Evolutionary conservation across 1,140 invertebrate genomes (phyloP), one percentile per base, ranked within the genome.

Genomic region (Pseudachorutes palmiensis): DNA sequence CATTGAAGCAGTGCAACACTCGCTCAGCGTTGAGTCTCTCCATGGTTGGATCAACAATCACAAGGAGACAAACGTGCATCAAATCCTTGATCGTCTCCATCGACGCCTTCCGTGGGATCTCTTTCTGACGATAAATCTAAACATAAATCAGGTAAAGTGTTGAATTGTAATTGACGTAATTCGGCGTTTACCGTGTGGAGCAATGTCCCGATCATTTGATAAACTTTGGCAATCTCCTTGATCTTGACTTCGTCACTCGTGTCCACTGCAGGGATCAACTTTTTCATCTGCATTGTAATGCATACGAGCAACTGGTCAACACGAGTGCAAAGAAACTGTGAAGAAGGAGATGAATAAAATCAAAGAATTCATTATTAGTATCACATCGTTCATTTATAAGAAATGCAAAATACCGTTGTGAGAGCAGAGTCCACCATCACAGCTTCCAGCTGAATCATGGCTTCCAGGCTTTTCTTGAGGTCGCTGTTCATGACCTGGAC

Each of bases 1-100:
- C n/a, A 77, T 94, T 94, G 29, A 92, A 85, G 2, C 89, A 83
- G 64, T 86, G 82, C 65, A 88, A 82, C 48, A 89, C 84, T 19
- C 82, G 81, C 36, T 85, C 82, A n/a, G 83, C 83, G 58, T 82
- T 79, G 48, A 87, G 75, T 62, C 81, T 80, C 65, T 83, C 81
- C 14, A 92, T 79, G 66, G 86, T 83, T 72, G 84, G 83, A 71
- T 88, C 87, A 24, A 88, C 84, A 48, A 90, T 77, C 58, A 88
- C 67, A 33, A 81, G 79, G 49, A 89, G 81, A 72, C 87, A 79
- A 74, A 86, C 82, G 75, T 85, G 81, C 29, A 91, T 81, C 19
- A 92, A 78, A 67, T 88, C 85, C 69, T 85, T 83, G 1, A 92
- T 77, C 45, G 86, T 83, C 28, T 82, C 79, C 48, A 83, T 80